Base-by-base conservation (phyloP, 2,888 invertebrate species). In the Antheraea yamamai region DNA sequence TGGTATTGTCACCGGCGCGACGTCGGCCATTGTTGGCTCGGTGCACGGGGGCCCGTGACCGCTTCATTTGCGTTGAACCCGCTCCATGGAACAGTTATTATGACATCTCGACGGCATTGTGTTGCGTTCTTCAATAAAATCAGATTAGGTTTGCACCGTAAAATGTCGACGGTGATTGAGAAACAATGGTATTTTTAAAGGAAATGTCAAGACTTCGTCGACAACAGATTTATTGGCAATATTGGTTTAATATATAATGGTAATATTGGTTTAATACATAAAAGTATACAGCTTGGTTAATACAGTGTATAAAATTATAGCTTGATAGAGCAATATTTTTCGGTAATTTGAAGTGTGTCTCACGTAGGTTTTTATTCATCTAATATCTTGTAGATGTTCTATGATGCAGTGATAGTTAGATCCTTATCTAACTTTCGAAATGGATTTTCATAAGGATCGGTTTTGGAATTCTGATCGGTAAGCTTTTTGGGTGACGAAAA, bases 161-260 rank as follows among this genome's bases (percentile, higher is more conserved):
- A 86, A 90, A 88, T 90, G 87, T 88, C 87, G 85, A 80, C 81
- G 76, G 76, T 77, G 68, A 82, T 90, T 88, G 85, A 80, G 86
- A 89, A 88, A 92, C 89, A 90, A 90, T 89, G 79, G 83, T 10
- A 35, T 52, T 76, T 74, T 73, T 73, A 75, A 58, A 18, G 72
- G 47, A 52, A 72, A 74, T 72, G 75, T 73, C 73, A 73, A n/a
- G 55, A 72, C 51, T 52, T 58, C 8, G 12, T 73, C 58, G 58
- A 58, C 35, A 68, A 20, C 18, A 20, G 58, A 61, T 23, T 23
- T 61, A 23, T 61, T 61, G 23, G 23, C 23, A 61, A 61, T 23
- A 23, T 12, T 61, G 61, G 8, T 61, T 23, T 23, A 7, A 23
- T n/a, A 61, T 61, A 23, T n/a, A 61, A n/a, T 61, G 23, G 23